These are phyloP conservation scores for Megaustenia siamemsis DNA, from an alignment of 2,888 invertebrate genomes.

Conservation along the genomic window DNA sequence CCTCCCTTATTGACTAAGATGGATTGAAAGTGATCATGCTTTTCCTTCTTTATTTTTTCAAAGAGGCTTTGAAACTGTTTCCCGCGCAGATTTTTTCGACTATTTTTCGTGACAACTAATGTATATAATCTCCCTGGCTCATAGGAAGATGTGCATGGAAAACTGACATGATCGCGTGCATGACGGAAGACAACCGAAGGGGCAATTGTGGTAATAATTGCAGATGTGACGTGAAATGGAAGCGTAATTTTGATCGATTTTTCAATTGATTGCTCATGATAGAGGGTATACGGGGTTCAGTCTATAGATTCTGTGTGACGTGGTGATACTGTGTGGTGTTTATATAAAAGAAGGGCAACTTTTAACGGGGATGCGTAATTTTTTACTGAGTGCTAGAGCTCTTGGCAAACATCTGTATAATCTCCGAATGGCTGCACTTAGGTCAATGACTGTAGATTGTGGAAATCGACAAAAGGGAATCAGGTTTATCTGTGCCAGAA, in stretches of 20 bases:
- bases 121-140: conserved; percentile 37
- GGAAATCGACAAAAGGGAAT: neutral
- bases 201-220: conserved; percentile 47
- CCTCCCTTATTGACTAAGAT: conserved; percentile 45
- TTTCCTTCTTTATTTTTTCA: conserved; percentile 32
- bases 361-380: no score
- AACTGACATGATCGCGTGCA: conserved; percentile 35
- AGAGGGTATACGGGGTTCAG: conserved; percentile 1
- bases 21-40: conserved; percentile 43
- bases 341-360: neutral
- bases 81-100: conserved; percentile 34
- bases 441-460: neutral
- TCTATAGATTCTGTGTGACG: neutral
- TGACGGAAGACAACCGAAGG: conserved; percentile 26
- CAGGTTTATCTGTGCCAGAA: neutral
- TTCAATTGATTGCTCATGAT: conserved; percentile 43
- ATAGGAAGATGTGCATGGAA: conserved; percentile 33
- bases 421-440: neutral
- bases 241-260: conserved; percentile 52
- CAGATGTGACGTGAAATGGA: conserved; percentile 47
- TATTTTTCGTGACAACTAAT: conserved; percentile 52
- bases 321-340: conserved; percentile 4
- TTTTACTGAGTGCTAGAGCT: neutral
- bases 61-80: conserved; percentile 30
- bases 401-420: conserved; percentile 19